phyloP scores from a whole-genome alignment of 2,797 vertebrate species.

The Cottoperca gobio region DNA sequence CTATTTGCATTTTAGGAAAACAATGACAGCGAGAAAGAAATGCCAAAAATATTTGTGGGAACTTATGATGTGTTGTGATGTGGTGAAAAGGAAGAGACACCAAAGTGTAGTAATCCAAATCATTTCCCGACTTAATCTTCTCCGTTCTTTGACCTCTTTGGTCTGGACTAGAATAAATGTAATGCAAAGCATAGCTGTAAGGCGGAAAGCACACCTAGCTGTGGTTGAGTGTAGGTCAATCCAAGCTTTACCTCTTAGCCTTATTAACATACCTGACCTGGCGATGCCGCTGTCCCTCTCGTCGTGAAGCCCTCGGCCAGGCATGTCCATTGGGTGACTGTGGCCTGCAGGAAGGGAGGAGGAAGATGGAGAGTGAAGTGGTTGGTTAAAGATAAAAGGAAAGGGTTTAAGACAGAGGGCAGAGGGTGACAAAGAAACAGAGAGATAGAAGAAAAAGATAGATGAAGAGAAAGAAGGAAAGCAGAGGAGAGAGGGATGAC shows the following conservation, averaged over 20 bases:
- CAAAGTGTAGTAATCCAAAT: background rate
- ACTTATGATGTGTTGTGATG: background rate
- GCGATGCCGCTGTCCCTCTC: conserved; percentile 98
- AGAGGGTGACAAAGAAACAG: background rate
- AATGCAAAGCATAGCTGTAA: conserved; percentile 25
- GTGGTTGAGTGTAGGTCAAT: conserved; percentile 55
- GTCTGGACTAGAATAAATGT: conserved; percentile 27
- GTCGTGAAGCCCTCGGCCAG: conserved; percentile 91
- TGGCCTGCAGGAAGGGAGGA: conserved; percentile 86
- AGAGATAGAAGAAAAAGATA: background rate
- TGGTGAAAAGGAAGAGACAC: background rate
- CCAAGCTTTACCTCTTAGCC: conserved; percentile 57
- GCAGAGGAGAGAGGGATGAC: background rate
- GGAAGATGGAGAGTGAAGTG: background rate
- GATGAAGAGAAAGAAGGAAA: background rate
- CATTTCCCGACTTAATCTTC: background rate
- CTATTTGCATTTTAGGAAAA: background rate
- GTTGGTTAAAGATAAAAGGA: background rate
- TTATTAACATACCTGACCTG: conserved; percentile 91
- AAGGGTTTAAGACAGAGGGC: background rate
- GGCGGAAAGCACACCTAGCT: conserved; percentile 9
- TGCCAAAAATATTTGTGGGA: background rate
- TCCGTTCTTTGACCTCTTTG: conserved; percentile 9
- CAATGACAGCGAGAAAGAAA: background rate
- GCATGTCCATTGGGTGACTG: conserved; percentile 99